Percentiles rank a stretch among this genome's conserved stretches.
phyloP scores from a whole-genome alignment of 2,113 vertebrate species.

The Aspidoscelis tigris region DNA sequence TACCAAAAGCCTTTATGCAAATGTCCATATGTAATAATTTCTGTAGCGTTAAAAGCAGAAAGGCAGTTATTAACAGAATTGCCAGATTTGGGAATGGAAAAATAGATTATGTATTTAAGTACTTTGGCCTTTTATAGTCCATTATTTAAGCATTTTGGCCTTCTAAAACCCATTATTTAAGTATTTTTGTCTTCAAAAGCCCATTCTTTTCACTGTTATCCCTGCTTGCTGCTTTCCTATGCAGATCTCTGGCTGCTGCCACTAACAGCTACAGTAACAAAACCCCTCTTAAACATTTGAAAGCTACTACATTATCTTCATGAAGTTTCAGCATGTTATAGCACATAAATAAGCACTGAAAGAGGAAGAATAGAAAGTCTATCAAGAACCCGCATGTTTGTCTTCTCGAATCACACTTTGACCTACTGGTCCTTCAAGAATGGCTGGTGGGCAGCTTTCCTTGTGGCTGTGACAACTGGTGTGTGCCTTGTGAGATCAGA shows the following conservation, averaged over 20 bases:
- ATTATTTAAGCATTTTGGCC: neutral
- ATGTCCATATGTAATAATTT: neutral
- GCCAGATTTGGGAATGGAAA: neutral
- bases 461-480: too few species aligned
- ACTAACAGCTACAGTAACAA: neutral
- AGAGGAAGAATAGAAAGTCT: too few species aligned
- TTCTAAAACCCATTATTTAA: constrained; percentile 16
- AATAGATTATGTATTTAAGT: neutral
- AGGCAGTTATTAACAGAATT: constrained; percentile 19
- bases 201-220: neutral
- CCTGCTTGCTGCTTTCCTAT: neutral
- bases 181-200: neutral
- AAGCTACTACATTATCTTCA: neutral
- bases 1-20: constrained; percentile 29
- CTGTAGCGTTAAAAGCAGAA: constrained; percentile 26
- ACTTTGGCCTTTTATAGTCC: neutral
- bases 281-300: neutral
- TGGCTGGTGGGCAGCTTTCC: too few species aligned
- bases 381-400: too few species aligned
- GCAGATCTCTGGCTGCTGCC: neutral
- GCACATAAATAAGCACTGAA: too few species aligned
- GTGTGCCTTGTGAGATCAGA: too few species aligned
- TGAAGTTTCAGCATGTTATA: neutral
- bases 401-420: too few species aligned
- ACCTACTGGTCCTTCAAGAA: too few species aligned